A percentile compares a stretch with the other conserved stretches of the same genome.
Conservation (phyloP, 2,113 vertebrate species). For the Hemicordylus capensis region DNA sequence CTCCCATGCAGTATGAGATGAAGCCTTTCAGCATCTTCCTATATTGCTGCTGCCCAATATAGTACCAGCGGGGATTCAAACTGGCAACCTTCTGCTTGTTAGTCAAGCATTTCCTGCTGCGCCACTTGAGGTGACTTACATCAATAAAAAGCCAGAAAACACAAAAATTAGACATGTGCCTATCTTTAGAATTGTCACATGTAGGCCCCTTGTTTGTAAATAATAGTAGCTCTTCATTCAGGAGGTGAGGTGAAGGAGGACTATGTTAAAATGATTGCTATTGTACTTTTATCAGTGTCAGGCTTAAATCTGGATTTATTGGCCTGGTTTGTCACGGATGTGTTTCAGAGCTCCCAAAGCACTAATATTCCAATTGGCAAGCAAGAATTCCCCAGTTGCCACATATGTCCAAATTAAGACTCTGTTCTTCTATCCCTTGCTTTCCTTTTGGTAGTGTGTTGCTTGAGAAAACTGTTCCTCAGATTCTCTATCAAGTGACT, state of each 20-base stretch:
- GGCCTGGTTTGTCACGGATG: not conserved
- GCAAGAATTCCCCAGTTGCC: not conserved
- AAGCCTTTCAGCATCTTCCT: too few species aligned
- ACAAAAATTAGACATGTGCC: not conserved
- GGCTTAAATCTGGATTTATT: not conserved
- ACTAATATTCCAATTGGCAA: not conserved
- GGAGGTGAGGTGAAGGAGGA: not conserved
- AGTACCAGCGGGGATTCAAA: too few species aligned
- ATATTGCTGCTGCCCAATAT: too few species aligned
- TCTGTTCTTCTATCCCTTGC: not conserved
- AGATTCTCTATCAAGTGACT: not conserved
- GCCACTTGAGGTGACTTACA: too few species aligned
- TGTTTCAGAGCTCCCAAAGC: not conserved
- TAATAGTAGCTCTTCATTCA: not conserved
- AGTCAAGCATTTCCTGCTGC: too few species aligned
- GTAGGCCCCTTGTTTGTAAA: not conserved
- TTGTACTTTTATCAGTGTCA: too few species aligned
- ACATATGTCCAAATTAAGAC: not conserved
- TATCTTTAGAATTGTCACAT: not conserved
- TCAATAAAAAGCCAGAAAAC: not conserved
- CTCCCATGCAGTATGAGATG: too few species aligned
- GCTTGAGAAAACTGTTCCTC: not conserved
- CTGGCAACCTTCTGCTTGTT: too few species aligned
- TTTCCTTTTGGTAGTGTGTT: not conserved
- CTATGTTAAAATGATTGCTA: not conserved